Evolutionary conservation across 1,140 invertebrate species (phyloP), one percentile per base, ranked within the genome.

Genomic region (Gonatopus flavifemur): DNA sequence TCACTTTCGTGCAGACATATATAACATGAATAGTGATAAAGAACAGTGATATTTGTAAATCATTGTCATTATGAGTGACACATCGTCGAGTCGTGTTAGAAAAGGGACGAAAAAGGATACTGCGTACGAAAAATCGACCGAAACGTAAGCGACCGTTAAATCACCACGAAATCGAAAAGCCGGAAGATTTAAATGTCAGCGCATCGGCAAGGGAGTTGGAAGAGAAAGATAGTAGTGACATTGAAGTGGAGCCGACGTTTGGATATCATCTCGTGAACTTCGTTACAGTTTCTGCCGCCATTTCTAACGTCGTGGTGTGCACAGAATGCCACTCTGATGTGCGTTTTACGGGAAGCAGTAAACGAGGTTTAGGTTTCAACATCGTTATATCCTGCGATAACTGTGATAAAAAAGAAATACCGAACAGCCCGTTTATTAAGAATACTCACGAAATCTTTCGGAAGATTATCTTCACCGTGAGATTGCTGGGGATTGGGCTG

Each of bases 161-260:
- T n/a, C n/a, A n/a, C n/a, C n/a, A n/a, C n/a, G n/a, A n/a, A n/a
- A n/a, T n/a, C n/a, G n/a, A n/a, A n/a, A n/a, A n/a, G n/a, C n/a
- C n/a, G n/a, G n/a, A n/a, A n/a, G n/a, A n/a, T n/a, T n/a, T n/a
- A n/a, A 50, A 32, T 42, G 48, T 42, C 30, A 42, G 39, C 21
- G 28, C 48, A 42, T 50, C 48, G 9, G 48, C 48, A 22, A 52
- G 31, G 20, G 45, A 52, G 21, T 45, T 52, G 41, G 45, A 45
- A 20, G 10, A 39, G 3, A 21, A 44, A 3, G 32, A 38, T 44
- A 16, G 12, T 36, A 12, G 38, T 16, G 40, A 44, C 20, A 43
- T 35, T 12, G 39, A 36, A 43, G 39, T 51, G n/a, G n/a, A n/a
- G n/a, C n/a, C n/a, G n/a, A n/a, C n/a, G n/a, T 51, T 44, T 31